phyloP scores from a whole-genome alignment of 2,113 vertebrate species.

The Hyperopisus bebe region DNA sequence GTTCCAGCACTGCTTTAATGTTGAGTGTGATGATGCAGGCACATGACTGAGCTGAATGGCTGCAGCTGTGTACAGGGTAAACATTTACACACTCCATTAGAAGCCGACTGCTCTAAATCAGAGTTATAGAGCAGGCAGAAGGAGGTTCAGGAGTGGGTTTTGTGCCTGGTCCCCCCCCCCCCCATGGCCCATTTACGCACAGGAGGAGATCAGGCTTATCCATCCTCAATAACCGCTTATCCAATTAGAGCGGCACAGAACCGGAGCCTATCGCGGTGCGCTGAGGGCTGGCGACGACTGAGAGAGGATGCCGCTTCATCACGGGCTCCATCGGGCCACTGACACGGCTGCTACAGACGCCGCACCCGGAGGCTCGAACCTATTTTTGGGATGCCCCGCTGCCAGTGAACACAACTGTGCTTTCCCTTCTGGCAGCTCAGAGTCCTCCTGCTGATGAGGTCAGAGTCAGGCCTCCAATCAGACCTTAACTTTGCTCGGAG shows the following conservation, averaged over 20 bases:
- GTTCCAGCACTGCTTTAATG: neutral
- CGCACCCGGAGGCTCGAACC: neutral
- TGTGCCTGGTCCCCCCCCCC: neutral
- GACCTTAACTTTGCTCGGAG: too few relatives aligned
- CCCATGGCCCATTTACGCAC: neutral
- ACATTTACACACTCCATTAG: slow-evolving; percentile 15
- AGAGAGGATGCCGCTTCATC: neutral
- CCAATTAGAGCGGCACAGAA: neutral
- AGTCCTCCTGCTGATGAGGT: neutral
- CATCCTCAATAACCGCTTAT: neutral
- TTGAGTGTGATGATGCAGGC: neutral
- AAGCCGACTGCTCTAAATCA: neutral
- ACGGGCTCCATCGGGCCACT: neutral
- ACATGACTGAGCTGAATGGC: neutral
- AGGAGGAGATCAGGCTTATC: slow-evolving; percentile 2
- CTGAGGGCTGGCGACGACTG: neutral
- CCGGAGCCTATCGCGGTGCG: neutral
- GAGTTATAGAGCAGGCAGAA: neutral
- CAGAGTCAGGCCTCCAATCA: neutral
- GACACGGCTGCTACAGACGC: neutral
- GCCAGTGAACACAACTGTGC: neutral
- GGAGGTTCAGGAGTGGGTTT: slow-evolving; percentile 1
- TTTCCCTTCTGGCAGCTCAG: neutral
- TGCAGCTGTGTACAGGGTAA: neutral
- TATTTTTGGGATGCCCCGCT: neutral